These are phyloP conservation scores for Dicrurus megarhynchus DNA, from an alignment of 2,113 vertebrate species.

Conservation along the genomic window DNA sequence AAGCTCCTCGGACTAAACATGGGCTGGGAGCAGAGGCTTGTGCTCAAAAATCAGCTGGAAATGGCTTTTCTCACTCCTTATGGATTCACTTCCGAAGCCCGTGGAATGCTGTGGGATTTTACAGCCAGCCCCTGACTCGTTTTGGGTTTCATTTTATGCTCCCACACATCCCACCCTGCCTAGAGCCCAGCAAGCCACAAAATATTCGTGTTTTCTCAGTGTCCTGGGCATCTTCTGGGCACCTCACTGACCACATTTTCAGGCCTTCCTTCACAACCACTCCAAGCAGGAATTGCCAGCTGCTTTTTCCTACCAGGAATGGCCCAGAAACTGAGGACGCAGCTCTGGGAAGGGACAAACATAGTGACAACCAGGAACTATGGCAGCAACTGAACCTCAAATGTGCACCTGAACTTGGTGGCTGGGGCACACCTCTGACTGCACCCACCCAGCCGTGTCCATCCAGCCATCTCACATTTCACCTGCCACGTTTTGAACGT, in stretches of 20 bases:
- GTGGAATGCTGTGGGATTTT: neutral
- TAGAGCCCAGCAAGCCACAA: neutral
- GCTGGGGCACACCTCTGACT: neutral
- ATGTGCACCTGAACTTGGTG: neutral
- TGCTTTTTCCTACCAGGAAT: neutral
- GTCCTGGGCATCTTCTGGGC: neutral
- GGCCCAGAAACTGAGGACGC: neutral
- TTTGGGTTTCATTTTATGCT: neutral
- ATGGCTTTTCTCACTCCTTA: neutral
- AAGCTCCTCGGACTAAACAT: accelerated
- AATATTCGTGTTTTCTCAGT: neutral
- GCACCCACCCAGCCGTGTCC: neutral
- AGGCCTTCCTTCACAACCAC: neutral
- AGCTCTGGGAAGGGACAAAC: neutral
- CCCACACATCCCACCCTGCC: neutral
- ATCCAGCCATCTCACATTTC: neutral
- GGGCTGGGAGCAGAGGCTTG: neutral
- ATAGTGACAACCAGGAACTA: neutral
- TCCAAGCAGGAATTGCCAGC: neutral
- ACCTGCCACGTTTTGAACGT: neutral
- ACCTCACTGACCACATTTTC: accelerated
- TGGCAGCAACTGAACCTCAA: neutral
- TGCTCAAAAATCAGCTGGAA: neutral
- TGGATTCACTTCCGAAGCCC: accelerated
- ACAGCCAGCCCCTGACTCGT: neutral